Base-by-base conservation (phyloP, 2,888 invertebrate species). In the Sinopyrophorus schimmeli region DNA sequence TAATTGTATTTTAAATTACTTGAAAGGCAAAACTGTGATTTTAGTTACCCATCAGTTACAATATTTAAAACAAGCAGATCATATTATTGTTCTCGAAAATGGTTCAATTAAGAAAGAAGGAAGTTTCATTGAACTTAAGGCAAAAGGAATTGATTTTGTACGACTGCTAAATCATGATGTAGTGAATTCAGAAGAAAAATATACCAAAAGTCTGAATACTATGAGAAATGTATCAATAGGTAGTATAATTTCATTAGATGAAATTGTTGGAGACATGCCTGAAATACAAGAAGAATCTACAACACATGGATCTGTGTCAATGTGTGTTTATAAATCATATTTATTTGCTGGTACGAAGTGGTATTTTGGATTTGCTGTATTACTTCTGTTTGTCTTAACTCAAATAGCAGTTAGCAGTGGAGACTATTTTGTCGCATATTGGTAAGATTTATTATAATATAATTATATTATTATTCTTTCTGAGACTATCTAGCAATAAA, bases 341-440 rank as follows among this genome's bases (percentile, higher is more conserved):
- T 77, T 90, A 47, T 68, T 72, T 6, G 86, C 89, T 2, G 86
- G 87, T 31, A 89, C 90, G 0, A 81, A 84, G 55, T 79, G 79
- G 54, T 75, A 79, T 27, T 61, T 83, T 2, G 78, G 87, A 21
- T 59, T 77, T 10, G 66, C 82, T 0, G 79, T 89, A 72, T 54
- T 84, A 2, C 32, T 80, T 2, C 77, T 86, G 18, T 87, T 86
- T 56, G 58, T 84, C 12, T 53, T 83, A 0, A 79, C 89, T 1
- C 91, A 91, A 72, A 60, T 80, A 5, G 72, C 84, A 24, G 87
- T 86, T 1, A 89, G 89, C 5, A 80, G 81, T 5, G 81, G 85
- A 1, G 92, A 92, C 69, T 89, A 83, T 74, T 92, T 88, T 76
- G 80, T 90, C 5, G 81, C 86, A 3, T 83, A 80, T 65, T 91